phyloP scores from a whole-genome alignment of 2,888 invertebrate species.

The Agrotis puta region DNA sequence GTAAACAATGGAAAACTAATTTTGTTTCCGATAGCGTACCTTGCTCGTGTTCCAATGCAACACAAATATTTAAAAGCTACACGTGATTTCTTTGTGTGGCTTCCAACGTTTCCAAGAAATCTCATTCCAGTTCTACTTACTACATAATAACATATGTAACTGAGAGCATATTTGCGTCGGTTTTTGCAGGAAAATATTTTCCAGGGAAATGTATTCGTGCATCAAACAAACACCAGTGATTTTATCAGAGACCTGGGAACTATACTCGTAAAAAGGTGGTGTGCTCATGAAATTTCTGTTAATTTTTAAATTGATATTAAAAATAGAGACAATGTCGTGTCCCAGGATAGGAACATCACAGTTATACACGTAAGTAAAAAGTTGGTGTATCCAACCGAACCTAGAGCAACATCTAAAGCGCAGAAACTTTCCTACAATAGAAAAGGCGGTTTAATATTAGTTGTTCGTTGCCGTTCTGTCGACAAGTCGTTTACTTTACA shows the following conservation, averaged over 20 bases:
- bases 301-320: not conserved
- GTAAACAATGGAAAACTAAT: not conserved
- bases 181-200: slow-evolving; percentile 11
- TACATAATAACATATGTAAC: slow-evolving; percentile 34
- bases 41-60: slow-evolving; percentile 15
- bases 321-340: too few species aligned
- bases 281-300: not conserved
- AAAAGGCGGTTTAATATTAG: slow-evolving; percentile 47
- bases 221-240: not conserved
- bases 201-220: not conserved
- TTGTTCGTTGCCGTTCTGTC: slow-evolving; percentile 37
- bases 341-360: not conserved
- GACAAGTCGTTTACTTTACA: slow-evolving; percentile 67
- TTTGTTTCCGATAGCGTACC: not conserved
- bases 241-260: not conserved
- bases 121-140: slow-evolving; percentile 23
- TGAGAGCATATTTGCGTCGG: not conserved
- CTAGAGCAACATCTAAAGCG: slow-evolving; percentile 10
- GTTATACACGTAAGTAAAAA: slow-evolving; percentile 12
- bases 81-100: slow-evolving; percentile 52
- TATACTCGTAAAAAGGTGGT: not conserved
- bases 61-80: slow-evolving; percentile 40
- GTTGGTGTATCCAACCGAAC: slow-evolving; percentile 6
- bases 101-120: slow-evolving; percentile 49
- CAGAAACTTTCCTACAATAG: slow-evolving; percentile 35